Base-by-base conservation (phyloP, 2,888 invertebrate species). In the Falcaria lacertinaria region DNA sequence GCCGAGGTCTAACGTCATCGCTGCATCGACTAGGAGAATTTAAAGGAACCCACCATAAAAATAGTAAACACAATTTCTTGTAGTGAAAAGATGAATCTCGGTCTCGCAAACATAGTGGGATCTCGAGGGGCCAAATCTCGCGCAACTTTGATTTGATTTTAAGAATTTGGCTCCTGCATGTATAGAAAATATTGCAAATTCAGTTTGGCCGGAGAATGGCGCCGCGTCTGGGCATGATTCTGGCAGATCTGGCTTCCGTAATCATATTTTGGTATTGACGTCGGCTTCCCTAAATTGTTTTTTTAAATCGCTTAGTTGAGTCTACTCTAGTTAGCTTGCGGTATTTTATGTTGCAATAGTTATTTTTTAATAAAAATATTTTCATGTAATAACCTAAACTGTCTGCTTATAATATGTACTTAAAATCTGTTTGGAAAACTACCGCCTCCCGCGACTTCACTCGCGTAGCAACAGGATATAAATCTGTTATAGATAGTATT, bases 131-230 rank as follows among this genome's bases (percentile, higher is more conserved):
- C 54, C 53, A 57, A 70, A 74, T 70, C 67, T 69, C 64, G 69
- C 59, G 69, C 66, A 74, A 82, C 61, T 82, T 82, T 77, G 80
- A 85, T 83, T 82, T 73, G 78, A 81, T 83, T 80, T 71, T 58
- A 61, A 42, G 66, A 75, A 80, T 80, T 74, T 65, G 64, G 69
- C 57, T 64, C 37, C 54, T 60, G 54, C 62, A 57, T 60, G 11
- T 11, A 60, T 66, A 65, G 75, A 77, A 79, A 77, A 78, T 79
- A 74, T 79, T 74, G 69, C 70, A 72, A 75, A 80, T 78, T 70
- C 67, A 63, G 67, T 75, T 70, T 66, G 54, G 46, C 38, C 19
- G 44, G 41, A 47, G 51, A 57, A 54, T 52, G 45, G 58, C 49
- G 57, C 47, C 45, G 57, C 37, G 36, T 15, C 39, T 15, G 32